A percentile compares a stretch with the other conserved stretches of the same genome.
phyloP scores from a whole-genome alignment of 2,113 vertebrate species.

The Elephantulus edwardii region DNA sequence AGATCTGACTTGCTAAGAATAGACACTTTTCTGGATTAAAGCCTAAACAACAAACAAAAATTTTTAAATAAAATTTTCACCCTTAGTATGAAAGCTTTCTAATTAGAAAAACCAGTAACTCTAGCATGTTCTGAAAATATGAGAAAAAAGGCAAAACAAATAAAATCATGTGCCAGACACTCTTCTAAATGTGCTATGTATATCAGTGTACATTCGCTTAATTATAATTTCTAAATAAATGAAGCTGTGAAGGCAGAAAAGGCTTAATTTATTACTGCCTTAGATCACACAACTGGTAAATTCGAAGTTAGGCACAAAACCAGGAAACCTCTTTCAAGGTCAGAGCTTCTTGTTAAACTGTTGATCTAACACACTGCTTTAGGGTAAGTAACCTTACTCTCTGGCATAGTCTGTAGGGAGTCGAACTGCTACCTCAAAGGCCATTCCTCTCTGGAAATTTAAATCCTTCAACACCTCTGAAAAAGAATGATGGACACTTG shows the following conservation, averaged over 20 bases:
- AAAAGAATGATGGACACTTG: too few species aligned
- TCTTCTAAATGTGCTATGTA: background rate
- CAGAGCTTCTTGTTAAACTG: background rate
- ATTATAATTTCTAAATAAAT: background rate
- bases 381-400: too few species aligned
- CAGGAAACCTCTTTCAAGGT: background rate
- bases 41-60: background rate
- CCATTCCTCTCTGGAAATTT: too few species aligned
- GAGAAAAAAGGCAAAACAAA: background rate
- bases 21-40: background rate
- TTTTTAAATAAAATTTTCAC: background rate
- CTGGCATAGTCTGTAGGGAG: too few species aligned
- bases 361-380: background rate
- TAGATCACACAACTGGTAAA: background rate
- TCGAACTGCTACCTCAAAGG: too few species aligned
- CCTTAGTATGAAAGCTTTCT: background rate
- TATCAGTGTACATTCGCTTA: background rate
- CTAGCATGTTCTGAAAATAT: background rate
- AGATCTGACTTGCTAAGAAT: background rate
- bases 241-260: rapidly evolving
- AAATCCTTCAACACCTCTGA: too few species aligned
- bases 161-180: background rate
- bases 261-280: background rate
- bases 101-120: background rate
- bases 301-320: too few species aligned